Conservation (phyloP, 2,888 invertebrate genomes). For the Sicus ferrugineus region DNA sequence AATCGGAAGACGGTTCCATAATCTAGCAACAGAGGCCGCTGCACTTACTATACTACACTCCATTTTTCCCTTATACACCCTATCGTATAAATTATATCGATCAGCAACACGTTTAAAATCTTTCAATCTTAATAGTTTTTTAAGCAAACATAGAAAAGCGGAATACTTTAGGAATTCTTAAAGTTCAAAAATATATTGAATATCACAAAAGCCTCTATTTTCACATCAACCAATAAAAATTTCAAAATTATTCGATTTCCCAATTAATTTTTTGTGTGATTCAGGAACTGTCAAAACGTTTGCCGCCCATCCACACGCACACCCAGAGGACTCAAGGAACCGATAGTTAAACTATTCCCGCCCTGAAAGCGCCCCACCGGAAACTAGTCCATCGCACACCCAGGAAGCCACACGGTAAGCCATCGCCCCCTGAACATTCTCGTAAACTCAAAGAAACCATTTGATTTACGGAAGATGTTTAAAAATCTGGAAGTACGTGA, state of each 20-base stretch:
- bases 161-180: constrained; percentile 28
- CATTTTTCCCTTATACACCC: neutral
- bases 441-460: too few relatives aligned
- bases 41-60: too few relatives aligned
- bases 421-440: neutral
- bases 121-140: constrained; percentile 14
- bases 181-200: constrained; percentile 32
- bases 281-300: constrained; percentile 38
- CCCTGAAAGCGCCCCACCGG: neutral
- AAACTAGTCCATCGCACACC: too few relatives aligned
- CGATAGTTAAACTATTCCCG: too few relatives aligned
- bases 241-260: constrained; percentile 43
- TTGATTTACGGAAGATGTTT: constrained; percentile 34
- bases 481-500: constrained; percentile 45
- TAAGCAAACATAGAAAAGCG: constrained; percentile 1
- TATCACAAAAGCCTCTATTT: constrained; percentile 36
- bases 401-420: too few relatives aligned
- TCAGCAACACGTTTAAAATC: constrained; percentile 14
- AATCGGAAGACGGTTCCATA: neutral
- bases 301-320: constrained; percentile 6
- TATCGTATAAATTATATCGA: neutral
- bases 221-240: constrained; percentile 40
- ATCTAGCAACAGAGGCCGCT: neutral
- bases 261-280: constrained; percentile 34
- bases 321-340: neutral